Percentiles rank a stretch among this genome's conserved stretches.
Evolutionary conservation across 1,140 invertebrate species (phyloP).

Genomic region (Pomacea maculata): DNA sequence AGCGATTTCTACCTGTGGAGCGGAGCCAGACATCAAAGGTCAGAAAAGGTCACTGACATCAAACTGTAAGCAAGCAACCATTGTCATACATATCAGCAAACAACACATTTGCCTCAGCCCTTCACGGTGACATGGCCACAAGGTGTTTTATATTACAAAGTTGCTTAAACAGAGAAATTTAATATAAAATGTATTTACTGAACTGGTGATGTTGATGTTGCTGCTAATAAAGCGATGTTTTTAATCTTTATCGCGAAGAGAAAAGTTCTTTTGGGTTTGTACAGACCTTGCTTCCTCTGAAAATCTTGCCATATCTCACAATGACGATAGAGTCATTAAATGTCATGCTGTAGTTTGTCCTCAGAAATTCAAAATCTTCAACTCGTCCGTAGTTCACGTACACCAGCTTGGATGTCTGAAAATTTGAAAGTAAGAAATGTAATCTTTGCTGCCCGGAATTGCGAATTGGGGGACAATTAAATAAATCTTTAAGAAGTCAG

Average conservation of each 20-base stretch:
- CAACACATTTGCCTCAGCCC: not conserved
- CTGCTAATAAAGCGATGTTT: not conserved
- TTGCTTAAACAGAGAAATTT: not conserved
- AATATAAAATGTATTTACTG: not conserved
- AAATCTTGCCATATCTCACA: slow-evolving; percentile 67
- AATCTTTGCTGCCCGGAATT: not conserved
- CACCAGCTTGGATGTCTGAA: slow-evolving; percentile 47
- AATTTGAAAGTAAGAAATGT: not conserved
- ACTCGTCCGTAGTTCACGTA: slow-evolving; percentile 69
- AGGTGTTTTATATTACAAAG: not conserved
- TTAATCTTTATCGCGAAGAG: not conserved
- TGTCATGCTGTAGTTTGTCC: slow-evolving; percentile 34
- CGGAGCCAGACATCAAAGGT: not conserved
- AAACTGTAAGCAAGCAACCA: not conserved
- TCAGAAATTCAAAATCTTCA: slow-evolving; percentile 66
- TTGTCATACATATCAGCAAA: not conserved
- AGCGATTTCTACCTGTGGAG: slow-evolving; percentile 56
- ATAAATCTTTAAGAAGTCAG: not conserved
- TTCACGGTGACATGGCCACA: not conserved
- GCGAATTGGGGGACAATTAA: not conserved
- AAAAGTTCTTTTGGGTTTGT: not conserved
- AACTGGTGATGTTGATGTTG: not conserved
- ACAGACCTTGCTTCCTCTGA: slow-evolving; percentile 57
- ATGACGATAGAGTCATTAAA: slow-evolving; percentile 65
- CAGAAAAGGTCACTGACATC: not conserved